Evolutionary conservation across 2,888 invertebrate species (phyloP).

Genomic region (Anodontia alba): DNA sequence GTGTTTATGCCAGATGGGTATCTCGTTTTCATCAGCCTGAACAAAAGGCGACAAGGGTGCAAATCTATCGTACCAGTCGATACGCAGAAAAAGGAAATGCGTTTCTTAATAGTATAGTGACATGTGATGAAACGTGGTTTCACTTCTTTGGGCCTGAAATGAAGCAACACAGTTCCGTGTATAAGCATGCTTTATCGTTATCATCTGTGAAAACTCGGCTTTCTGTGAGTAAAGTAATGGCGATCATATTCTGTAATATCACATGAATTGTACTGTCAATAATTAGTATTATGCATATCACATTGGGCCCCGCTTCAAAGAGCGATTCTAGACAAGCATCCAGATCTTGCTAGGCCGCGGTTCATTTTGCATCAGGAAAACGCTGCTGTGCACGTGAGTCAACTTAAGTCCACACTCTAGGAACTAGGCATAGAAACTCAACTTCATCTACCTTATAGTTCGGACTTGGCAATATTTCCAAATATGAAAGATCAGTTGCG

Average conservation of each 20-base stretch:
- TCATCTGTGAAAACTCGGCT: not conserved
- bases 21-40: not conserved
- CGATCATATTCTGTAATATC: not conserved
- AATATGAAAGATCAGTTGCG: too few relatives aligned
- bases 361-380: not conserved
- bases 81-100: not conserved
- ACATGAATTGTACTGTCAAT: not conserved
- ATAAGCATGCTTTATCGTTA: not conserved
- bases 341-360: not conserved
- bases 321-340: not conserved
- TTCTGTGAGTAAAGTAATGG: not conserved
- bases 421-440: conserved; percentile 1
- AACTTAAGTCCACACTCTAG: not conserved
- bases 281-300: not conserved
- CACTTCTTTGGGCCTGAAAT: not conserved
- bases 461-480: not conserved
- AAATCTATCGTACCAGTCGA: not conserved
- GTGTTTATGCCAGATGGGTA: not conserved
- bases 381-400: not conserved
- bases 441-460: not conserved
- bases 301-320: not conserved
- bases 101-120: not conserved
- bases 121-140: too few relatives aligned
- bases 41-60: not conserved
- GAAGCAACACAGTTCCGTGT: not conserved